phyloP scores from a whole-genome alignment of 2,888 invertebrate species.

The Busseola fusca region DNA sequence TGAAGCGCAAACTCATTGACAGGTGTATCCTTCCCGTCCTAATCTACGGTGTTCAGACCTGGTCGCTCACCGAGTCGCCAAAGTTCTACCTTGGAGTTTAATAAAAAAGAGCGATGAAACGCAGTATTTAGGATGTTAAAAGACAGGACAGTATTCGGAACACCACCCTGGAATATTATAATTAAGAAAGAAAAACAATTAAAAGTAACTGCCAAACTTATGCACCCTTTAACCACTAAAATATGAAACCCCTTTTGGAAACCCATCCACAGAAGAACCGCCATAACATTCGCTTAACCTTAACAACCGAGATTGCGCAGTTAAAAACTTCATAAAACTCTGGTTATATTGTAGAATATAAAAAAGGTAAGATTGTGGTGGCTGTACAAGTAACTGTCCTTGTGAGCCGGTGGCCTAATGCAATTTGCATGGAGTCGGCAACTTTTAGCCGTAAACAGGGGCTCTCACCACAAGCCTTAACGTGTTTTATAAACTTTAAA shows the following conservation, averaged over 20 bases:
- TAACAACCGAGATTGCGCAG: slow-evolving; percentile 47
- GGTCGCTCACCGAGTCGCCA: too few species aligned
- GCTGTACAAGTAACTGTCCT: slow-evolving; percentile 53
- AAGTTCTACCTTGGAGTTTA: too few species aligned
- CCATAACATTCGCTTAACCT: slow-evolving; percentile 35
- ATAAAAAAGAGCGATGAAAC: too few species aligned
- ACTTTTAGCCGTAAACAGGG: slow-evolving; percentile 63
- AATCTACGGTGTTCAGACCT: too few species aligned
- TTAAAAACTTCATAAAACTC: slow-evolving; percentile 60
- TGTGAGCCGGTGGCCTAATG: slow-evolving; percentile 61
- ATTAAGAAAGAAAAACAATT: slow-evolving; percentile 2
- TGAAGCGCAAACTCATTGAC: too few species aligned
- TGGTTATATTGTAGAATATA: slow-evolving; percentile 63
- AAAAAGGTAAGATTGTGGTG: slow-evolving; percentile 65
- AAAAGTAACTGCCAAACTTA: slow-evolving; percentile 11
- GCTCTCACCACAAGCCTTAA: slow-evolving; percentile 56
- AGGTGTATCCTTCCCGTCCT: too few species aligned
- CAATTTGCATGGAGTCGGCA: slow-evolving; percentile 65
- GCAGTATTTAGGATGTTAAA: too few species aligned
- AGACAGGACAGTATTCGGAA: too few species aligned
- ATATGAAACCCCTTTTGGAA: slow-evolving; percentile 29
- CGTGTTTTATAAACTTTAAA: slow-evolving; percentile 63
- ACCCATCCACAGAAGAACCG: slow-evolving; percentile 35
- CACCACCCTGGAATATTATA: background rate
- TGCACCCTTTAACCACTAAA: slow-evolving; percentile 16